Conservation (phyloP, 30 jellyfish, hydroid and myxozoan species). For the Hydra vulgaris region DNA sequence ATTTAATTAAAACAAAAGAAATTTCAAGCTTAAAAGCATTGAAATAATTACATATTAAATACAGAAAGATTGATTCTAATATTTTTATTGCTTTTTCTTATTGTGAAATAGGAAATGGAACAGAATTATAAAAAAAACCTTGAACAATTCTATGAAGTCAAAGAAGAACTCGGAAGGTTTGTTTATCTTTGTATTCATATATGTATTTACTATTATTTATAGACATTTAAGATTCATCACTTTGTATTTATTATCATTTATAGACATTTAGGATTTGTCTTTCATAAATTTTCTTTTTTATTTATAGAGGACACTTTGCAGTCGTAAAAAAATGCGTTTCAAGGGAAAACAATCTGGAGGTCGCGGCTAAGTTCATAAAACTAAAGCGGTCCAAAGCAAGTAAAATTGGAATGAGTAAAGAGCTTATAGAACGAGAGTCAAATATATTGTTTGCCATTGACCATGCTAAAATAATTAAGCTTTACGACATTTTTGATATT, state of each 20-base stretch:
- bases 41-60: too few relatives aligned
- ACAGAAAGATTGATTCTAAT: too few relatives aligned
- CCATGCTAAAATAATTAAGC: constrained; percentile 70
- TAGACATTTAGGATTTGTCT: not conserved
- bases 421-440: constrained; percentile 83
- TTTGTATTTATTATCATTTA: not conserved
- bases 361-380: constrained; percentile 81
- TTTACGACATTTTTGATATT: constrained; percentile 70
- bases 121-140: not conserved
- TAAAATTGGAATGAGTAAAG: constrained; percentile 65
- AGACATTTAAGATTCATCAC: not conserved
- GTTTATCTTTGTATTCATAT: not conserved
- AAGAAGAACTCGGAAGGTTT: not conserved
- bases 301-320: constrained; percentile 85
- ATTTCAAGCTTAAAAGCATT: too few relatives aligned
- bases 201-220: too few relatives aligned
- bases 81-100: too few relatives aligned
- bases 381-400: constrained; percentile 72
- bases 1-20: too few relatives aligned
- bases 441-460: constrained; percentile 39
- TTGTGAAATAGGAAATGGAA: too few relatives aligned
- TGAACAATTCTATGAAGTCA: not conserved
- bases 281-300: not conserved
- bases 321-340: constrained; percentile 61
- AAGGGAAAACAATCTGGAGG: constrained; percentile 41